Conservation (phyloP, 2,113 vertebrate genomes). For the Felis chaus region DNA sequence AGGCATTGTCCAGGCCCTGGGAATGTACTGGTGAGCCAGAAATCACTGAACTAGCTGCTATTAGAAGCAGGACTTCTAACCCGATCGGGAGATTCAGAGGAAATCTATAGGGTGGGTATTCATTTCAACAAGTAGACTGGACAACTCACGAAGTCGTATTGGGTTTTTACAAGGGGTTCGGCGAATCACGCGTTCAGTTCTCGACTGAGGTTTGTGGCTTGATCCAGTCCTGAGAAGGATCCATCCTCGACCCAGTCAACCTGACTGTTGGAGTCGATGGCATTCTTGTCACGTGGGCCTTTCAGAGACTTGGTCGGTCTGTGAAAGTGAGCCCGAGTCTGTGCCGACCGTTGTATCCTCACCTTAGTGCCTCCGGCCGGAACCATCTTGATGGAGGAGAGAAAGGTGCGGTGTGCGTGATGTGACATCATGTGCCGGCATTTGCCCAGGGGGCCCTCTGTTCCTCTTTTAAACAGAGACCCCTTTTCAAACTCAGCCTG, state of each 20-base stretch:
- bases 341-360: background rate
- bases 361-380: background rate
- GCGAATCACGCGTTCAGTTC: background rate
- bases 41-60: background rate
- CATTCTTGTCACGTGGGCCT: background rate
- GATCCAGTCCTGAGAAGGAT: background rate
- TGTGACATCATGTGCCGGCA: background rate
- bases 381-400: background rate
- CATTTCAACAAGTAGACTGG: background rate
- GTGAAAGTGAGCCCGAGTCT: background rate
- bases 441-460: conserved; percentile 46
- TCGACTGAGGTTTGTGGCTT: background rate
- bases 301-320: background rate
- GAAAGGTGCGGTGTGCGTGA: rapidly evolving
- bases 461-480: conserved; percentile 57
- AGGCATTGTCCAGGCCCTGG: background rate
- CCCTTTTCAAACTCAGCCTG: conserved; percentile 47
- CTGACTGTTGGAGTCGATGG: background rate
- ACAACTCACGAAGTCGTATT: background rate
- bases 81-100: background rate
- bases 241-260: background rate
- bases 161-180: conserved; percentile 7
- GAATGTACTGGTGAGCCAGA: background rate
- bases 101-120: background rate
- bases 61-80: conserved; percentile 5